A percentile compares a stretch with the other conserved stretches of the same genome.
Conservation (phyloP, 2,888 invertebrate genomes). For the Mimumesa dahlbomi region DNA sequence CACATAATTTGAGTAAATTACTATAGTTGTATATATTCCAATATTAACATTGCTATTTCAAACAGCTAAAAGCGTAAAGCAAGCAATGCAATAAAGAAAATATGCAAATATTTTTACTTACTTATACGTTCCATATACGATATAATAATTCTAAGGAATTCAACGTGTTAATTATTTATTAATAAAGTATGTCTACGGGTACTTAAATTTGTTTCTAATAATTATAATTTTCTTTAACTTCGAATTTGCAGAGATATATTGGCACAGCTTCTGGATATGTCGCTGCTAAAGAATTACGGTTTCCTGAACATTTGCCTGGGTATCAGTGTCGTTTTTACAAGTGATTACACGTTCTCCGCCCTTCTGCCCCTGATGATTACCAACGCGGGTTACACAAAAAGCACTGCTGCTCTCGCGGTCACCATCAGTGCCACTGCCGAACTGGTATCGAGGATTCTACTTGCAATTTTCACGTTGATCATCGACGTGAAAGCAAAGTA, state of each 20-base stretch:
- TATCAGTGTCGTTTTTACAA: constrained; percentile 85
- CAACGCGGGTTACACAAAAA: constrained; percentile 82
- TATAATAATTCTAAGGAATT: too few relatives aligned
- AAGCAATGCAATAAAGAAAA: too few relatives aligned
- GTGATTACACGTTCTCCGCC: constrained; percentile 87
- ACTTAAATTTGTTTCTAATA: background rate
- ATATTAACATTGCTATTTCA: too few relatives aligned
- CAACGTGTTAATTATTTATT: too few relatives aligned
- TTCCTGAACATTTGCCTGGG: constrained; percentile 86
- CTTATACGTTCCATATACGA: too few relatives aligned
- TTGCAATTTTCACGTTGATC: constrained; percentile 85
- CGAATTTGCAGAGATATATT: constrained; percentile 51
- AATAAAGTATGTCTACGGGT: too few relatives aligned
- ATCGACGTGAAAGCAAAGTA: constrained; percentile 84
- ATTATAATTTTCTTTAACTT: background rate
- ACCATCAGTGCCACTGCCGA: constrained; percentile 87
- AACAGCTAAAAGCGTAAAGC: too few relatives aligned
- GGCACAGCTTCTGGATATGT: constrained; percentile 72
- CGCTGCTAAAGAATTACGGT: constrained; percentile 71
- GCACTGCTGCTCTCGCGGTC: constrained; percentile 85
- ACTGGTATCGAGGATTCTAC: constrained; percentile 84
- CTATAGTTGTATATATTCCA: too few relatives aligned
- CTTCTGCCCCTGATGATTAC: constrained; percentile 85
- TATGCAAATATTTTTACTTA: too few relatives aligned
- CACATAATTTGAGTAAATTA: too few relatives aligned